Evolutionary conservation across 2,888 invertebrate species (phyloP).

Genomic region (Synanthedon formicaeformis): DNA sequence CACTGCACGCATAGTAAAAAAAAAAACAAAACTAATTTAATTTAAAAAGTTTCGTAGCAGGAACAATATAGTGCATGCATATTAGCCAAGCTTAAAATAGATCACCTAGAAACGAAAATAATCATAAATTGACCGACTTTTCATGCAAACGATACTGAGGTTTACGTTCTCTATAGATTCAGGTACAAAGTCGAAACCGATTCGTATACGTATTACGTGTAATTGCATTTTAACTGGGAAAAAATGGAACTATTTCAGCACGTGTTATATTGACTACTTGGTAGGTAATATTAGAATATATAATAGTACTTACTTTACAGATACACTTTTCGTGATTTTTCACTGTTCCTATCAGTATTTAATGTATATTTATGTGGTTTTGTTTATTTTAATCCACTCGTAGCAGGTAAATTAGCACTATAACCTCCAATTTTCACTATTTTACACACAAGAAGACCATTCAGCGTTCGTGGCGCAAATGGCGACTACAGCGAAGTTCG

Average conservation of each 20-base stretch:
- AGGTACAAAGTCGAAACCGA: conserved; percentile 27
- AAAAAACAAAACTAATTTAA: conserved; percentile 2
- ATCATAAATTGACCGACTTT: conserved; percentile 25
- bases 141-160: conserved; percentile 9
- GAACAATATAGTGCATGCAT: conserved; percentile 10
- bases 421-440: conserved; percentile 55
- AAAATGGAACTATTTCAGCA: conserved; percentile 33
- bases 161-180: conserved; percentile 9
- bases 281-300: conserved; percentile 24
- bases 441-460: conserved; percentile 41
- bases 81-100: conserved; percentile 40
- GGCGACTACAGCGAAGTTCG: conserved; percentile 59
- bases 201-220: conserved; percentile 18
- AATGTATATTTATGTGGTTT: conserved; percentile 14
- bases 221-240: conserved; percentile 31
- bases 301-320: conserved; percentile 41
- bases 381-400: conserved; percentile 33
- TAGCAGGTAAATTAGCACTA: conserved; percentile 43
- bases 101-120: conserved; percentile 47
- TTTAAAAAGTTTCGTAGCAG: conserved; percentile 19
- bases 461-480: conserved; percentile 67
- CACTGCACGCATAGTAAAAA: background rate
- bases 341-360: conserved; percentile 14
- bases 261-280: conserved; percentile 32
- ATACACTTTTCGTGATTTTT: conserved; percentile 30